Conservation (phyloP, 2,888 invertebrate genomes). For the Synanthedon vespiformis region DNA sequence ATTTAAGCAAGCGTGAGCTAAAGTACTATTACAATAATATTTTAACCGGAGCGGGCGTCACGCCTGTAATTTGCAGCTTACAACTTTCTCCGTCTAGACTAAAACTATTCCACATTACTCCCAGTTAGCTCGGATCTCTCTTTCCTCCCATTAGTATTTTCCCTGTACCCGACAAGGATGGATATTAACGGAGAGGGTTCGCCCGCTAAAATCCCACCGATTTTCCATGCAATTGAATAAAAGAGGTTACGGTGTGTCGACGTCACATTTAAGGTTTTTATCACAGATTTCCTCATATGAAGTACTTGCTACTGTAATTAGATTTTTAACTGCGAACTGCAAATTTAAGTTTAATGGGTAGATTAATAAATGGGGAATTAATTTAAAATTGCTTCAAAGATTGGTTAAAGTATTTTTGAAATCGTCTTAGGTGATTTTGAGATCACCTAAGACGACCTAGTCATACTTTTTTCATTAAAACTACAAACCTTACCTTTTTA, state of each 20-base stretch:
- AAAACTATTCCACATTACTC: slow-evolving; percentile 60
- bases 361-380: too few relatives aligned
- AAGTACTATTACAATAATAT: slow-evolving; percentile 38
- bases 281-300: slow-evolving; percentile 18
- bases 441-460: too few relatives aligned
- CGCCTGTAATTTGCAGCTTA: slow-evolving; percentile 50
- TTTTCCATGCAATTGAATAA: slow-evolving; percentile 67
- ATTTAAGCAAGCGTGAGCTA: slow-evolving; percentile 41
- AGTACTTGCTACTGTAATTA: not conserved
- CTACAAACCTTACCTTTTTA: too few relatives aligned
- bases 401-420: not conserved
- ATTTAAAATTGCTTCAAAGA: too few relatives aligned
- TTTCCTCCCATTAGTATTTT: slow-evolving; percentile 12
- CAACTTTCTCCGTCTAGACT: slow-evolving; percentile 60
- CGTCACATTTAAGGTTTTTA: slow-evolving; percentile 40
- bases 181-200: slow-evolving; percentile 23
- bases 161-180: slow-evolving; percentile 20
- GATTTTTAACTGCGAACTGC: too few relatives aligned
- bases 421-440: not conserved
- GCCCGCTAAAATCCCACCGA: slow-evolving; percentile 48
- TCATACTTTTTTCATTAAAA: too few relatives aligned
- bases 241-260: slow-evolving; percentile 57
- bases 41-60: slow-evolving; percentile 35
- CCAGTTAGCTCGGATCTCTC: slow-evolving; percentile 44
- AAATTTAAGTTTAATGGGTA: too few relatives aligned